Base-by-base conservation (phyloP, 2,113 vertebrate genomes). In the Paedocypris sp. region DNA sequence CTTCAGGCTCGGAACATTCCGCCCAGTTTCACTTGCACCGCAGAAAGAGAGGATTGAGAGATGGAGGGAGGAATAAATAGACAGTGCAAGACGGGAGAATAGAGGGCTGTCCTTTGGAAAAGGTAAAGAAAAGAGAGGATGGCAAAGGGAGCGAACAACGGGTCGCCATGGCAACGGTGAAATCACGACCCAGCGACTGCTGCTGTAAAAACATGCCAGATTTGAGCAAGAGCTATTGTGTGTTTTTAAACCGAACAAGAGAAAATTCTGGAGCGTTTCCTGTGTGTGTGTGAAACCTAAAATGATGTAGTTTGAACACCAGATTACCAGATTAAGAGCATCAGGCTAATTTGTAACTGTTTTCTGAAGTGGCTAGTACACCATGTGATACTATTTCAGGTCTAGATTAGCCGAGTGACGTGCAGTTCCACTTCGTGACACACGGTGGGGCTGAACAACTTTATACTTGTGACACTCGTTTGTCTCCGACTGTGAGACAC, bases 121-220 rank as follows among this genome's bases (percentile, higher is more conserved):
- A 56, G 43, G 36, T 65, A 61, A 60, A 65, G 54, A 62, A 62
- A 67, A 57, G 29, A 43, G 26, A 41, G 45, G 69, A 64, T 31
- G 26, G 47, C 26, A 33, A 36, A 65, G 72, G 68, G 64, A 72
- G n/a, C 68, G 47, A 73, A 75, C 42, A 70, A 73, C 72, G 75
- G 64, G 75, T 81, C 75, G 72, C 81, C 77, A 83, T 82, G 75
- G 78, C 54, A 83, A 80, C 79, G 64, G 69, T 66, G 72, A 67
- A 64, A 67, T 75, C 67, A 74, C 47, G 62, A 73, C 70, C 31
- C 25, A 66, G 12, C 19, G 12, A 31, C 43, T 48, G 22, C 36
- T 32, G 31, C 11, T 50, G 29, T 50, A 58, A 59, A 68, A 58
- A 67, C 19, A 38, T 54, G 53, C 56, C 35, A 51, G 42, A 63